These are phyloP conservation scores for Eulemur albifrons DNA, from an alignment of 2,797 vertebrate species.

Conservation along the genomic window DNA sequence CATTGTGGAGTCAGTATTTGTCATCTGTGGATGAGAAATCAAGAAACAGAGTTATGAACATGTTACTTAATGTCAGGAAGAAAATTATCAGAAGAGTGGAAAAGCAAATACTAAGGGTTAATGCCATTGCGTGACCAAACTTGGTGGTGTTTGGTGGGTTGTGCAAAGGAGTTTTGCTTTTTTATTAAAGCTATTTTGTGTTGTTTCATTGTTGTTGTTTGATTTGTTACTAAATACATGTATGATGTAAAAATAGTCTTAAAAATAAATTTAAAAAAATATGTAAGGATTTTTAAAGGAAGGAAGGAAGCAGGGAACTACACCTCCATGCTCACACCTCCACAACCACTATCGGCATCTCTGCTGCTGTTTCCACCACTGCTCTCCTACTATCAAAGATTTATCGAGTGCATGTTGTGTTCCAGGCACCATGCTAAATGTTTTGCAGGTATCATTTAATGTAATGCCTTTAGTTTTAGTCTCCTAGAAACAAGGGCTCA, in stretches of 20 bases:
- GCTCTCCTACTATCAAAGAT: background rate
- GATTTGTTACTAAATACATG: background rate
- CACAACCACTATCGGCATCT: rapidly evolving
- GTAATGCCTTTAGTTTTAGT: background rate
- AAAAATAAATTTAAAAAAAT: background rate
- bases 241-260: background rate
- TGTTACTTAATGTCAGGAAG: background rate
- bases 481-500: background rate
- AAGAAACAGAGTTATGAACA: background rate
- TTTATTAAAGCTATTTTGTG: background rate
- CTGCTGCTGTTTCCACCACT: background rate
- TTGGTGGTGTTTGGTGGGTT: background rate
- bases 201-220: background rate
- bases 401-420: background rate
- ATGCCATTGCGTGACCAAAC: background rate
- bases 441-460: background rate
- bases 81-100: background rate
- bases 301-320: background rate
- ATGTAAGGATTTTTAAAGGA: background rate
- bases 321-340: background rate
- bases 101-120: background rate
- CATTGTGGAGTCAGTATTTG: background rate
- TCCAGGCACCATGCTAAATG: background rate
- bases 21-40: background rate
- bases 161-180: background rate